A percentile compares a stretch with the other conserved stretches of the same genome.
Evolutionary conservation across 2,888 invertebrate species (phyloP).

Genomic region (Thera obeliscata): DNA sequence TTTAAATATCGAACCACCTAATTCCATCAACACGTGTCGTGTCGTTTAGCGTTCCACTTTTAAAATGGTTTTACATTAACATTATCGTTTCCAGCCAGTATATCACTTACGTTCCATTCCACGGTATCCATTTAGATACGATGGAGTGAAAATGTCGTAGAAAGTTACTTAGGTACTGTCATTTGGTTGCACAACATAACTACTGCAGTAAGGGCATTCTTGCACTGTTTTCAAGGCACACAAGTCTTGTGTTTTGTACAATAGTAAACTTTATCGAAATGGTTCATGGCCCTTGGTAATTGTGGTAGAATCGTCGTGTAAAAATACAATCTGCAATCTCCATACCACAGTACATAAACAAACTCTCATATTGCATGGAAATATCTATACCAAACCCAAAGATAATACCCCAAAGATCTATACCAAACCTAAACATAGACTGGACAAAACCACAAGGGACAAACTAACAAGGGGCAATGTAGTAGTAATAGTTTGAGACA

Average conservation of each 20-base stretch:
- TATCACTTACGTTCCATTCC: slow-evolving; percentile 50
- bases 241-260: background rate
- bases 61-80: slow-evolving; percentile 49
- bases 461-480: background rate
- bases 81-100: slow-evolving; percentile 51
- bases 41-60: slow-evolving; percentile 51
- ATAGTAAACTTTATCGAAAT: background rate
- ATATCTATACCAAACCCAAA: background rate
- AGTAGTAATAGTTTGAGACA: slow-evolving; percentile 30
- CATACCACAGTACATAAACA: background rate
- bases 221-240: slow-evolving; percentile 8
- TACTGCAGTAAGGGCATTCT: slow-evolving; percentile 50
- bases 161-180: slow-evolving; percentile 60
- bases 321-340: background rate
- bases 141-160: slow-evolving; percentile 61
- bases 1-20: slow-evolving; percentile 36
- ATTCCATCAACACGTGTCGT: slow-evolving; percentile 32
- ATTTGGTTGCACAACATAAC: slow-evolving; percentile 58
- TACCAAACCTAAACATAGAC: background rate
- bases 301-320: no score
- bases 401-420: background rate
- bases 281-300: no score
- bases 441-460: background rate
- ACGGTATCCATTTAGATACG: slow-evolving; percentile 63
- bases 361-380: background rate